Evolutionary conservation across 2,888 invertebrate species (phyloP).

Genomic region (Folsomia manolachei): DNA sequence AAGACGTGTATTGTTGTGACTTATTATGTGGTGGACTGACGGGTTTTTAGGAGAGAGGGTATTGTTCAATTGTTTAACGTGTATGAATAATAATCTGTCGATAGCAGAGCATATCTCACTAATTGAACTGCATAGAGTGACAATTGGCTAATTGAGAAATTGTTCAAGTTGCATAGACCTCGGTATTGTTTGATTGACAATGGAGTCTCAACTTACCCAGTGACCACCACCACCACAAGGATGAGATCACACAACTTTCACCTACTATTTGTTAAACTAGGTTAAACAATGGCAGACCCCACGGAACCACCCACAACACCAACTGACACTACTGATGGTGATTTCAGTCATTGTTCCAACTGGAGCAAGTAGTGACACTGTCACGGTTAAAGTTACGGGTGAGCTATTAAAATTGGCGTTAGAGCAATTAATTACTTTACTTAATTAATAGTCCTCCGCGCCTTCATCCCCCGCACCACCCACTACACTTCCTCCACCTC

Average conservation of each 20-base stretch:
- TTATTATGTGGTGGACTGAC: not conserved
- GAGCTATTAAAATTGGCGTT: not conserved
- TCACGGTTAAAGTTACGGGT: not conserved
- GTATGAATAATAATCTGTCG: no score
- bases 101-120: no score
- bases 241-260: no score
- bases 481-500: not conserved
- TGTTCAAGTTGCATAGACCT: no score
- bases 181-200: no score
- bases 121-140: no score
- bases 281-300: not conserved
- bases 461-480: not conserved
- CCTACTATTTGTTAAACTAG: no score
- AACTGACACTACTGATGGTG: not conserved
- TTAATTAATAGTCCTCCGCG: not conserved
- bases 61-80: no score
- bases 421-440: no score
- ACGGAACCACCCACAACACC: not conserved
- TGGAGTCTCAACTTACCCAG: not conserved
- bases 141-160: no score
- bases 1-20: no score
- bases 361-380: not conserved
- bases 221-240: not conserved
- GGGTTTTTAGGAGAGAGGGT: not conserved
- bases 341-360: not conserved